Evolutionary conservation across 2,113 vertebrate species (phyloP), one percentile per base, ranked within the genome.

Genomic region (Brachyhypopomus gauderio): DNA sequence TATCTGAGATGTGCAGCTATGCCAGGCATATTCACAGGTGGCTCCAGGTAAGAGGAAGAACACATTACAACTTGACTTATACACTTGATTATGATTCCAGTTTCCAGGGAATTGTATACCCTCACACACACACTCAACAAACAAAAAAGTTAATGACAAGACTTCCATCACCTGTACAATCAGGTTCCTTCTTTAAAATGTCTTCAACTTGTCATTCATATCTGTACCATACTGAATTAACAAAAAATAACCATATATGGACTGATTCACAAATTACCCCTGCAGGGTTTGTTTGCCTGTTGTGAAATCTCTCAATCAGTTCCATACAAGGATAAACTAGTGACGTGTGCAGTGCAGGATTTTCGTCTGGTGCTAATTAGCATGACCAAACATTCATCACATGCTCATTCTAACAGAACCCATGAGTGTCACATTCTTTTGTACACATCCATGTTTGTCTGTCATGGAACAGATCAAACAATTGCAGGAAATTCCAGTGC

Each of bases 331-430:
- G 86, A 81, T 75, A 86, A 83, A 83, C 63, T 60, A 45, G 22
- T 64, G 25, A 55, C 36, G 60, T 72, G 74, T 86, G 64, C 48
- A 70, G 80, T 77, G 85, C 90, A 88, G 86, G 85, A 84, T 85
- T 84, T 85, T 88, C 79, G 81, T 78, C 87, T 73, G 71, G 85
- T 83, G 69, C 78, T 84, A 91, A 91, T 89, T 90, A 91, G 86
- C 87, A 88, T 89, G 88, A 89, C 87, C 86, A 86, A 89, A 86
- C 72, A 83, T 85, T 89, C 86, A 85, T 89, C 86, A 87, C 89
- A 87, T 79, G 36, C 88, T 84, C 83, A 71, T 70, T 84, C 84
- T 63, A 80, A 22, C 7, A 19, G 38, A 66, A 41, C 60, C 59
- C 48, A 17, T 19, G 27, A 81, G 80, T 89, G 92, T 88, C 84